These are phyloP conservation scores for Nowickia ferox DNA, from an alignment of 2,888 invertebrate species.

Conservation along the genomic window DNA sequence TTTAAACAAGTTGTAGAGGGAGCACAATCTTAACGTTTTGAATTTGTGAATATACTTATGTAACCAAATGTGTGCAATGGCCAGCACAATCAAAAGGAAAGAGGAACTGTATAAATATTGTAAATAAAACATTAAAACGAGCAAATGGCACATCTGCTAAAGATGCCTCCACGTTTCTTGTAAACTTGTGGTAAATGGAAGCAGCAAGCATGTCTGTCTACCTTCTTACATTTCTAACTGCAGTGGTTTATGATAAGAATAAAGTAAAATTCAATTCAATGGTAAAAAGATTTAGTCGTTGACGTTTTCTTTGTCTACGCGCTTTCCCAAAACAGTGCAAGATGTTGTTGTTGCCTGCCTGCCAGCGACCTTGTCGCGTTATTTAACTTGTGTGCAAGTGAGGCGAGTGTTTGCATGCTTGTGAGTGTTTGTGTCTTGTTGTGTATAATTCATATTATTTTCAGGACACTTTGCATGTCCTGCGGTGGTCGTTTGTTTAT, in stretches of 20 bases:
- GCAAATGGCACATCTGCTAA: conserved; percentile 66
- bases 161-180: conserved; percentile 33
- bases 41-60: conserved; percentile 77
- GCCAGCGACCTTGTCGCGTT: conserved; percentile 69
- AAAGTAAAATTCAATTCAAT: conserved; percentile 55
- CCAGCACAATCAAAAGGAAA: conserved; percentile 72
- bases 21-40: conserved; percentile 75
- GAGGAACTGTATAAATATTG: conserved; percentile 46
- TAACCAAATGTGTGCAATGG: conserved; percentile 76
- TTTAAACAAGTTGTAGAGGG: neutral
- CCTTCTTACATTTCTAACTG: conserved; percentile 4
- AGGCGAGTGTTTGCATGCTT: conserved; percentile 8
- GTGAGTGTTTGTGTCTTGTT: conserved; percentile 69
- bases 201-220: neutral
- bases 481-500: conserved; percentile 81
- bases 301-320: conserved; percentile 54
- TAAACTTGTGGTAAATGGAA: neutral
- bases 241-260: conserved; percentile 44
- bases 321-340: conserved; percentile 23
- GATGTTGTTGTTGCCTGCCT: conserved; percentile 55
- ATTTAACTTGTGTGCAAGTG: conserved; percentile 65
- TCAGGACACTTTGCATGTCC: conserved; percentile 80
- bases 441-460: conserved; percentile 76
- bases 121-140: conserved; percentile 49
- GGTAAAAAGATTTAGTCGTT: conserved; percentile 56